Conservation (phyloP, 2,888 invertebrate genomes). For the Eristalinus aeneus region DNA sequence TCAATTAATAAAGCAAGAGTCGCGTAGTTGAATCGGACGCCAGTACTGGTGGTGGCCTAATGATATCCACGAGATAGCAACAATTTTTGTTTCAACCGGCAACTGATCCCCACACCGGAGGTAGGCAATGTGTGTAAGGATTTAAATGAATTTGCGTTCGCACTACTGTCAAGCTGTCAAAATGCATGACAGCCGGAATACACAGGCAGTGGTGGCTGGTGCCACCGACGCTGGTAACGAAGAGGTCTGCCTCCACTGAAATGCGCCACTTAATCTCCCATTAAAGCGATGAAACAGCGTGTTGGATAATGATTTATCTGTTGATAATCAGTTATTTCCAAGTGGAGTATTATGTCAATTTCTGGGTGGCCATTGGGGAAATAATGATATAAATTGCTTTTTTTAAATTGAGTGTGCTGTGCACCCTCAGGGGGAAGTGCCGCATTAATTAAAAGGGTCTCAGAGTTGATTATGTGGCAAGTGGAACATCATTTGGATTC, state of each 20-base stretch:
- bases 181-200: conserved; percentile 25
- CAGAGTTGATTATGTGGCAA: neutral
- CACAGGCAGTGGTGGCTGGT: conserved; percentile 11
- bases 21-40: neutral
- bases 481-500: neutral
- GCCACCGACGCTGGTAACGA: neutral
- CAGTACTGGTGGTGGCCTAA: neutral
- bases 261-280: neutral
- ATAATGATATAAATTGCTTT: conserved; percentile 46
- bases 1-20: conserved; percentile 36
- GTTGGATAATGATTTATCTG: conserved; percentile 39
- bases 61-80: conserved; percentile 42
- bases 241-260: neutral
- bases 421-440: neutral
- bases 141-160: conserved; percentile 35
- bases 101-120: neutral
- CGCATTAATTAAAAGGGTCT: conserved; percentile 25
- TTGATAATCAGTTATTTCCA: conserved; percentile 55
- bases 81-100: conserved; percentile 16
- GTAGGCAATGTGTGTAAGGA: conserved; percentile 23
- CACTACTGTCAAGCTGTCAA: conserved; percentile 41
- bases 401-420: conserved; percentile 39
- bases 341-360: conserved; percentile 41
- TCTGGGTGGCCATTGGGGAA: conserved; percentile 1
- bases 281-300: conserved; percentile 21